A percentile compares a stretch with the other conserved stretches of the same genome.
Conservation (phyloP, 2,113 vertebrate genomes). For the Pteruthius melanotis region DNA sequence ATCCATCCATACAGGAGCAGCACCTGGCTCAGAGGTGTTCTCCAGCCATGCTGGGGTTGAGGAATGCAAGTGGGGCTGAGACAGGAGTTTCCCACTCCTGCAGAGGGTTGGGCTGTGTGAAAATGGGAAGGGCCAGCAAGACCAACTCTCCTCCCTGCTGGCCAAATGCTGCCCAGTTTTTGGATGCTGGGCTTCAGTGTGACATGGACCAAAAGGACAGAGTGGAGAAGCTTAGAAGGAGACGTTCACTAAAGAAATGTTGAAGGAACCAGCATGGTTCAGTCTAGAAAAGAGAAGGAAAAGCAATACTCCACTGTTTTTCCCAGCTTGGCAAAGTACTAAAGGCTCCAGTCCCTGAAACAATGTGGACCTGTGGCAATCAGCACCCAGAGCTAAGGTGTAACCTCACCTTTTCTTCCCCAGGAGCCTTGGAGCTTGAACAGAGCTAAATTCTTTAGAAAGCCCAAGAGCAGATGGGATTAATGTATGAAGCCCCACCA, state of each 20-base stretch:
- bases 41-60: not conserved
- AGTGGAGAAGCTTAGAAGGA: not conserved
- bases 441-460: not conserved
- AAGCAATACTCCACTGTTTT: not conserved
- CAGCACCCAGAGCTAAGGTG: not conserved
- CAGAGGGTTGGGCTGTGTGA: not conserved
- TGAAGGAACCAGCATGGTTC: not conserved
- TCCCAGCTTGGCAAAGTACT: not conserved
- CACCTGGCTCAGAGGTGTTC: accelerated
- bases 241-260: not conserved
- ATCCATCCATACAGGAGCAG: not conserved
- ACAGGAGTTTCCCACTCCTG: not conserved
- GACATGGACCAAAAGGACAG: not conserved
- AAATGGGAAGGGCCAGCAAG: not conserved
- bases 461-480: not conserved
- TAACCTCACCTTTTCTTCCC: not conserved
- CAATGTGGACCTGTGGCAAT: not conserved
- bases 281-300: not conserved
- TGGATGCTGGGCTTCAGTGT: not conserved
- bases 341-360: not conserved
- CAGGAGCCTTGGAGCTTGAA: not conserved
- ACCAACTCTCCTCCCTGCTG: not conserved
- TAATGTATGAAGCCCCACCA: not conserved
- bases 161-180: not conserved
- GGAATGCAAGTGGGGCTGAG: not conserved